Evolutionary conservation across 2,113 vertebrate genomes (phyloP).

Genomic region (Rissa tridactyla): DNA sequence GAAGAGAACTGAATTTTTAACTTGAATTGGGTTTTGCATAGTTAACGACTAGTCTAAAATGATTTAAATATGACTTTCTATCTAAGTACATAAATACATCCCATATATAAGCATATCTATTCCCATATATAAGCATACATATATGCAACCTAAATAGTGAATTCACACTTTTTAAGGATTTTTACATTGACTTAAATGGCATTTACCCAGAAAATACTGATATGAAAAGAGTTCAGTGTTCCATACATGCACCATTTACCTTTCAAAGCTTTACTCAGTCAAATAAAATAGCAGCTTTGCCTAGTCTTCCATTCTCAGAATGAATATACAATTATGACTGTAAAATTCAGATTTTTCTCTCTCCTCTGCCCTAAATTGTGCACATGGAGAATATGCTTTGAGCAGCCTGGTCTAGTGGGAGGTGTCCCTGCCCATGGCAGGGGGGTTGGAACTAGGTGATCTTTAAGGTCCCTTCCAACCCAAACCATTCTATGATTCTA

Average conservation of each 20-base stretch:
- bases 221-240: neutral
- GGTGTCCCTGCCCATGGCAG: too few relatives aligned
- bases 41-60: neutral
- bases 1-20: slow-evolving; percentile 1
- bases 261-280: neutral
- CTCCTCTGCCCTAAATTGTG: neutral
- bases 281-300: neutral
- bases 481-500: too few relatives aligned
- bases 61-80: neutral
- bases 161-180: neutral
- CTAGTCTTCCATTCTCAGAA: neutral
- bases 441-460: too few relatives aligned
- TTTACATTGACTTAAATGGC: neutral
- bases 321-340: neutral
- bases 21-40: neutral
- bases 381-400: neutral
- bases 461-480: too few relatives aligned
- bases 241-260: neutral
- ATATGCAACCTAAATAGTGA: neutral
- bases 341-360: neutral
- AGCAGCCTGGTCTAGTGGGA: too few relatives aligned
- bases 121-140: neutral
- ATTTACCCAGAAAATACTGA: neutral
- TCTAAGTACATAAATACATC: neutral
- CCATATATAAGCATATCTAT: neutral